Percentiles rank a stretch among this genome's conserved stretches.
phyloP scores from a whole-genome alignment of 2,888 invertebrate species.

The Kuschelorhynchus macadamiae region DNA sequence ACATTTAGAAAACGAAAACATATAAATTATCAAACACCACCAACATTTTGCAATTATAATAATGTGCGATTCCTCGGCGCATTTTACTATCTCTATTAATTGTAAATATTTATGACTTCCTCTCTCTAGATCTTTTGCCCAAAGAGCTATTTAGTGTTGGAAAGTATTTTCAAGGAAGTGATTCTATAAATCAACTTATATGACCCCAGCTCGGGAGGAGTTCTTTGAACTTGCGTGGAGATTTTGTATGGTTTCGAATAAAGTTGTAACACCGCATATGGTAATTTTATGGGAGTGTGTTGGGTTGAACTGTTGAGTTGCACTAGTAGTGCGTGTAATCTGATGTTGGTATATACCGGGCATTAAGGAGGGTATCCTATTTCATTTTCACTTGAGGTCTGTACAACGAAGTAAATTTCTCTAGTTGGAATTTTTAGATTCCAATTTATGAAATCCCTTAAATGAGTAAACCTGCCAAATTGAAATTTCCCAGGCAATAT shows the following conservation, averaged over 20 bases:
- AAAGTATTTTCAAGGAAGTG: conserved; percentile 23
- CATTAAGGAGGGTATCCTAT: no score
- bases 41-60: conserved; percentile 19
- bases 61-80: conserved; percentile 5
- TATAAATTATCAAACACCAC: conserved; percentile 14
- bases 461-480: no score
- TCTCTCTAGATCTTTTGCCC: conserved; percentile 15
- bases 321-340: no score
- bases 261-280: neutral
- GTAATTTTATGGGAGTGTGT: conserved; percentile 1
- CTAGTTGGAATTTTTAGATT: no score
- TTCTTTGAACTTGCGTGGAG: conserved; percentile 10
- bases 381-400: no score
- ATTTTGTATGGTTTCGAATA: neutral
- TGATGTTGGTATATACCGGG: no score
- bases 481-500: no score
- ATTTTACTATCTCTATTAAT: conserved; percentile 28
- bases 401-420: no score
- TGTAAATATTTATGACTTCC: conserved; percentile 29
- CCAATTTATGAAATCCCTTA: no score
- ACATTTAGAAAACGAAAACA: conserved; percentile 19
- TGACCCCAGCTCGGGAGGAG: conserved; percentile 8
- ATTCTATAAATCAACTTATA: conserved; percentile 16
- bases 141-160: conserved; percentile 15
- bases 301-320: no score